Conservation (phyloP, 92 coral and sea anemone genomes). For the Palythoa grandiflora region DNA sequence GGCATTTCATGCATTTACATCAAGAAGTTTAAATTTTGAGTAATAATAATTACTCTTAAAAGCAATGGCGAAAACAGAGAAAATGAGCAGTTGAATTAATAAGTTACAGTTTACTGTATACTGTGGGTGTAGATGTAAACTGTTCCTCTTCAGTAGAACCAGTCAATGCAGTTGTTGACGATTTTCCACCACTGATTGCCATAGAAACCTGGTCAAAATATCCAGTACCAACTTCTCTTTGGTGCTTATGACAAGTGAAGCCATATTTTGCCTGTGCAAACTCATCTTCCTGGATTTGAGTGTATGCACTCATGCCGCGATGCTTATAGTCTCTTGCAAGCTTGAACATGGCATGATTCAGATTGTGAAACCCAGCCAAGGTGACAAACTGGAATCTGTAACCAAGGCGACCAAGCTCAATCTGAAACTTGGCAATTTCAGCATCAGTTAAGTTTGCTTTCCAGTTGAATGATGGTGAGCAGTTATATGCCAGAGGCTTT, state of each 20-base stretch:
- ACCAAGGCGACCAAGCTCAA: conserved; percentile 91
- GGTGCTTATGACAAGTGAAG: conserved; percentile 96
- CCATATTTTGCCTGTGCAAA: conserved; percentile 89
- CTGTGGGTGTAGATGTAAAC: conserved; percentile 53
- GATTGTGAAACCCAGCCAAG: conserved; percentile 96
- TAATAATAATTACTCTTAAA: no score
- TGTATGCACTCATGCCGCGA: conserved; percentile 96
- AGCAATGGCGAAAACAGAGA: not conserved
- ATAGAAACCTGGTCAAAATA: conserved; percentile 88
- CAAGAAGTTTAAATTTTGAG: no score
- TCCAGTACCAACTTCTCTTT: conserved; percentile 96
- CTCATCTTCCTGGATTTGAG: conserved; percentile 92
- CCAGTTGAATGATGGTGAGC: conserved; percentile 99
- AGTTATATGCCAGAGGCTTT: conserved; percentile 98
- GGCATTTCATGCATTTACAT: no score
- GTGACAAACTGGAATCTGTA: conserved; percentile 97
- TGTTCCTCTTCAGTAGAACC: conserved; percentile 99
- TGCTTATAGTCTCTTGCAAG: conserved; percentile 89
- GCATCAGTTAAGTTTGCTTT: conserved; percentile 93
- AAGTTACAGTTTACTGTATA: conserved; percentile 30
- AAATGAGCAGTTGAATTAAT: not conserved
- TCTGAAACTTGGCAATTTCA: conserved; percentile 93
- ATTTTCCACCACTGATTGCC: conserved; percentile 94
- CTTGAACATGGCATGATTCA: conserved; percentile 98
- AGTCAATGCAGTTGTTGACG: conserved; percentile 88